Percentiles rank a stretch among this genome's conserved stretches.
These are phyloP conservation scores for Rhyacichthys aspro DNA, from an alignment of 2,797 vertebrate genomes.

Conservation along the genomic window DNA sequence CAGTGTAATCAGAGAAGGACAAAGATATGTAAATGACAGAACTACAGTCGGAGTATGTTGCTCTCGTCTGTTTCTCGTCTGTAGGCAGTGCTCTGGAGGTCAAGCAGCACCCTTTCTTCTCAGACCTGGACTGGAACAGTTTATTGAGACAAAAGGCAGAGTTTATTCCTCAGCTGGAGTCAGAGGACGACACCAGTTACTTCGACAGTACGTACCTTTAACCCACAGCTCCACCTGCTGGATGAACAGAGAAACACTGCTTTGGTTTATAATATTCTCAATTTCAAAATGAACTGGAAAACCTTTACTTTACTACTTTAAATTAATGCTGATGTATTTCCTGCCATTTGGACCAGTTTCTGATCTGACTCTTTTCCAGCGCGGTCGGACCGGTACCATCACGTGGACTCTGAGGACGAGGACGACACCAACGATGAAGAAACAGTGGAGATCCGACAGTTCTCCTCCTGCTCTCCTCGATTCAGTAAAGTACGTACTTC, in stretches of 20 bases:
- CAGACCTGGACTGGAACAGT: conserved; percentile 94
- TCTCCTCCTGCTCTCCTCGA: conserved; percentile 95
- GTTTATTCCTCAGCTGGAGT: conserved; percentile 97
- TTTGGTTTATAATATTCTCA: no score
- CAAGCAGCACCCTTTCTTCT: conserved; percentile 94
- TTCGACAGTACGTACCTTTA: conserved; percentile 88
- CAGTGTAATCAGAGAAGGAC: no score
- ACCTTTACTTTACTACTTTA: no score
- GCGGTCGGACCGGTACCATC: conserved; percentile 92
- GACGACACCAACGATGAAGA: conserved; percentile 97
- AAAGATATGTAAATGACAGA: no score
- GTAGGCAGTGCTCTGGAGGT: conserved; percentile 93
- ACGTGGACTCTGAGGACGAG: conserved; percentile 94
- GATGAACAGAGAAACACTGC: no score
- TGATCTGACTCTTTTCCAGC: conserved; percentile 79
- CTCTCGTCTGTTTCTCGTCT: no score
- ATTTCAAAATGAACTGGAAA: no score
- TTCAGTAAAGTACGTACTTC: conserved; percentile 89
- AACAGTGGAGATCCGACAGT: conserved; percentile 92
- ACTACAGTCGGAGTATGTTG: no score
- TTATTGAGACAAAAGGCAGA: conserved; percentile 97
- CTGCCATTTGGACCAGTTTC: no score
- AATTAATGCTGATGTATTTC: no score
- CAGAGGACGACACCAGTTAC: conserved; percentile 98
- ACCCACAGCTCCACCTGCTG: not conserved